Evolutionary conservation across 2,888 invertebrate species (phyloP), one percentile per base, ranked within the genome.

Genomic region (Pteria penguin): DNA sequence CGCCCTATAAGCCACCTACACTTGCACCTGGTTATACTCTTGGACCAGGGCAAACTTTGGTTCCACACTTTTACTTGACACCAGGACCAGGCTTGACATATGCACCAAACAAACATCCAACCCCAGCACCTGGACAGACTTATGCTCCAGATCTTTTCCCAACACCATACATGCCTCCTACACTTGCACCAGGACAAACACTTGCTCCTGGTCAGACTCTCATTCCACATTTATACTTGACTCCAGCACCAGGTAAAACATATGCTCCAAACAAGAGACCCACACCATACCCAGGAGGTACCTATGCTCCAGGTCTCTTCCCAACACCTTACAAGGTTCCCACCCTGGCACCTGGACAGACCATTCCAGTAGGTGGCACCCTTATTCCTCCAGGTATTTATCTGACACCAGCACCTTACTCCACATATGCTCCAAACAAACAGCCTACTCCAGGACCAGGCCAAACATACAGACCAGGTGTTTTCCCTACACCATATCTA

Each of bases 131-230:
- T 45, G 70, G 65, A 33, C n/a, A 66, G 63, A 75, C 72, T 54
- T 73, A 57, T 65, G 78, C 84, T 31, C 85, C 85, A 31, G 74
- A 76, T 14, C 67, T 72, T 58, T 81, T 74, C 72, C 80, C 81
- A 74, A 81, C 82, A 31, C 81, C 82, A 18, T 80, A 79, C 11
- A 78, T 80, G 75, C 77, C 81, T 8, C 83, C 82, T 11, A 84
- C 82, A 55, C 80, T 82, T n/a, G 79, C 77, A 18, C 85, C 36
- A 80, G 84, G 84, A 0, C 81, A 81, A 75, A 78, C 78, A 11
- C 80, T 81, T 61, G 77, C 75, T 33, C 80, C 81, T 63, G 81
- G 80, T 11, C 27, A 61, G 3, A 81, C 81, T 2, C 45, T 66
- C 5, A 66, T 66, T 76, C 77, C 84, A 11, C 82, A 79, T 61